Percentiles rank a stretch among this genome's conserved stretches.
phyloP scores from a whole-genome alignment of 2,113 vertebrate genomes.

The Trematocara unimaculatum region DNA sequence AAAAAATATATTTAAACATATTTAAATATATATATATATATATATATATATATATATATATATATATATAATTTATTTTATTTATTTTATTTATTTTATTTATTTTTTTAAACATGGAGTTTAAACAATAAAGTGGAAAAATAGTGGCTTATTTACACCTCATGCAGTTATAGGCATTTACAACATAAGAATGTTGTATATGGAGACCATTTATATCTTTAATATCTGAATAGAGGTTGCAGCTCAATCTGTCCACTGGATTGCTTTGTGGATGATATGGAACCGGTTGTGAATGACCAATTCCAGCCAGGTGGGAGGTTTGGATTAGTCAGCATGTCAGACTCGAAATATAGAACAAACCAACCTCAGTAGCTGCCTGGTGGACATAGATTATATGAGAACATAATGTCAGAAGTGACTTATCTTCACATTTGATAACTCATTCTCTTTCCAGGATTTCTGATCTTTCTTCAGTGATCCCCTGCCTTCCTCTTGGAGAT shows the following conservation, averaged over 20 bases:
- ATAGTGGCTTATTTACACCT: neutral
- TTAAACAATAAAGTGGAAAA: neutral
- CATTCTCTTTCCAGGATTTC: neutral
- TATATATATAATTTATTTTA: too few relatives aligned
- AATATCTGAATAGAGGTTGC: neutral
- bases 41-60: too few relatives aligned
- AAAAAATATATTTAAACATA: too few relatives aligned
- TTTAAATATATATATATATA: too few relatives aligned
- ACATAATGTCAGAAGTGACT: neutral
- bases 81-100: too few relatives aligned
- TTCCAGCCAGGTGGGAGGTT: neutral
- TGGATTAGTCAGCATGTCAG: neutral
- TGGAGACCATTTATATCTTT: neutral
- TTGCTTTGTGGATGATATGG: neutral
- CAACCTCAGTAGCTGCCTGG: neutral
- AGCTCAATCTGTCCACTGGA: neutral
- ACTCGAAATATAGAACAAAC: neutral
- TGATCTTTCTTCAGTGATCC: neutral
- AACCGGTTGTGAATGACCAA: neutral
- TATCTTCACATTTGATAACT: neutral
- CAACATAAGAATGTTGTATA: neutral
- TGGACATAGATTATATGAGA: neutral
- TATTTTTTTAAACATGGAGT: too few relatives aligned
- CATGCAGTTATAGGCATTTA: neutral
- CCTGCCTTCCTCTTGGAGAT: neutral